Conservation (phyloP, 2,888 invertebrate genomes). For the Hirtodrosophila trivittata region DNA sequence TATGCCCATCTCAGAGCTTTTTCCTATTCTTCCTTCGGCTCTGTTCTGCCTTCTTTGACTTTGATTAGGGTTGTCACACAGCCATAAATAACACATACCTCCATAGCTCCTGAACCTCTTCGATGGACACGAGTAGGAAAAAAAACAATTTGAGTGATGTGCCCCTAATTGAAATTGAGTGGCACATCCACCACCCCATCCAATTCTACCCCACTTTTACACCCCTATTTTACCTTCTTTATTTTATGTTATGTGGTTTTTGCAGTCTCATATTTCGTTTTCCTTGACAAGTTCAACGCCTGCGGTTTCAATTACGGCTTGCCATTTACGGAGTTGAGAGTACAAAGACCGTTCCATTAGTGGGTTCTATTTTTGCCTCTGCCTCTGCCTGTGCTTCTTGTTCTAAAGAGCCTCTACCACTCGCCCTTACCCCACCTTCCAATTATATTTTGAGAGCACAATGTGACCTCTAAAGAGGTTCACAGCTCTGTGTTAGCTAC, state of each 20-base stretch:
- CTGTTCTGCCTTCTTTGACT: conserved; percentile 22
- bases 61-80: conserved; percentile 43
- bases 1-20: conserved; percentile 21
- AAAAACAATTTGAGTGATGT: conserved; percentile 35
- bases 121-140: conserved; percentile 20
- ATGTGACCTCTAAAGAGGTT: conserved; percentile 22
- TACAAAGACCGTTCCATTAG: conserved; percentile 17
- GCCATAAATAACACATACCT: conserved; percentile 2
- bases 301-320: conserved; percentile 35
- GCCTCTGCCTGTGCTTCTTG: background rate
- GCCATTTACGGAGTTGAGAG: conserved; percentile 8
- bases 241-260: conserved; percentile 24
- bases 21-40: too few relatives aligned
- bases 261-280: conserved; percentile 47
- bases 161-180: conserved; percentile 56
- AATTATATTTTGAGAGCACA: too few relatives aligned
- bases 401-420: background rate
- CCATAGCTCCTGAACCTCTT: conserved; percentile 10
- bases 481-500: background rate
- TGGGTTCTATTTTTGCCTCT: conserved; percentile 1
- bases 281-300: conserved; percentile 52
- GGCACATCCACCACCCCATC: conserved; percentile 22
- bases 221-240: conserved; percentile 24
- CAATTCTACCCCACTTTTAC: background rate
- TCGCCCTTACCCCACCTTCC: too few relatives aligned